phyloP scores from a whole-genome alignment of 2,888 invertebrate genomes.

The Thumatha senex region DNA sequence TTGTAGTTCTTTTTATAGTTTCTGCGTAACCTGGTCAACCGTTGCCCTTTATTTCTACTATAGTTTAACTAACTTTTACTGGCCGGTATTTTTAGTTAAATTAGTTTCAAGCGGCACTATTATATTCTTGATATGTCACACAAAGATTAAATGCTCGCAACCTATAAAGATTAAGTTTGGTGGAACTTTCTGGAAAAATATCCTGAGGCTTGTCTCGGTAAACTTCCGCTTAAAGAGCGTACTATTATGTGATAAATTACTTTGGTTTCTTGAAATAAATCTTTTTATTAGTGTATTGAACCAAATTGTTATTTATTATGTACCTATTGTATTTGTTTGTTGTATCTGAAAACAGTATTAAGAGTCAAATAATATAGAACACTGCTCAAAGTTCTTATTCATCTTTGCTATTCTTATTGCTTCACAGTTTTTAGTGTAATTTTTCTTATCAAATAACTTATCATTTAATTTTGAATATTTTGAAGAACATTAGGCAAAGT shows the following conservation, averaged over 20 bases:
- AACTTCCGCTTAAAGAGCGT: constrained; percentile 3
- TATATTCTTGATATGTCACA: too few species aligned
- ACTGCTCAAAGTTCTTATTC: neutral
- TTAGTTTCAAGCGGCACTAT: too few species aligned
- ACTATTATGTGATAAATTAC: constrained; percentile 7
- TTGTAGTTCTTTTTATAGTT: too few species aligned
- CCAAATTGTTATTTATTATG: constrained; percentile 6
- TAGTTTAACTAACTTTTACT: too few species aligned
- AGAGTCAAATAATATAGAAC: neutral
- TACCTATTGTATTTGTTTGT: neutral
- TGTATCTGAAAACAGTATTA: neutral
- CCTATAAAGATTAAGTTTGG: neutral
- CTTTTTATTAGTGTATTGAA: constrained; percentile 9
- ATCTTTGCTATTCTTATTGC: too few species aligned
- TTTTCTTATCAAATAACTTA: too few species aligned
- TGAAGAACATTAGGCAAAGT: neutral
- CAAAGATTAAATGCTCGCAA: constrained; percentile 2
- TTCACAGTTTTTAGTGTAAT: too few species aligned
- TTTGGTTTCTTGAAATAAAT: constrained; percentile 7
- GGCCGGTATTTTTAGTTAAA: too few species aligned
- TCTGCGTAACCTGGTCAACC: too few species aligned
- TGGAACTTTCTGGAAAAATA: constrained; percentile 2
- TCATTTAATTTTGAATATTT: too few species aligned
- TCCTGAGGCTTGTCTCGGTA: constrained; percentile 3
- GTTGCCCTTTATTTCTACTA: too few species aligned